Evolutionary conservation across 1,140 invertebrate species (phyloP).

Genomic region (Glossosoma conforme): DNA sequence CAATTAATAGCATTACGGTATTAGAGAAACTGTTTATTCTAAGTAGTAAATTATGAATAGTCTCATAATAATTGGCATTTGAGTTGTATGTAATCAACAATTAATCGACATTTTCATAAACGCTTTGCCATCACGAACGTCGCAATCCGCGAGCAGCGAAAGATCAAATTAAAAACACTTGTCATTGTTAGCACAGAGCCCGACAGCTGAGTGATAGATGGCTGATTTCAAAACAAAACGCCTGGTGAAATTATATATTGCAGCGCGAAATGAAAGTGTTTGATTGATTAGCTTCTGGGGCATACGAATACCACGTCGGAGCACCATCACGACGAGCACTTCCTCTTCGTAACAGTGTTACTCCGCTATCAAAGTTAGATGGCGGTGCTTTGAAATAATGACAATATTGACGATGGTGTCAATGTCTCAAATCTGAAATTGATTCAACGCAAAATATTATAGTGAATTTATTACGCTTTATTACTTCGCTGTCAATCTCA

Average conservation of each 20-base stretch:
- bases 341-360: background rate
- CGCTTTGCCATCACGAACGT: no score
- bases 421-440: background rate
- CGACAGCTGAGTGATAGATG: conserved; percentile 22
- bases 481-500: no score
- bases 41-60: no score
- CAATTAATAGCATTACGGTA: no score
- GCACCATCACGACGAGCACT: background rate
- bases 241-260: conserved; percentile 16
- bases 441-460: no score
- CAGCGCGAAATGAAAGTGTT: conserved; percentile 19
- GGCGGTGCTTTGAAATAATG: background rate
- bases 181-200: conserved; percentile 22
- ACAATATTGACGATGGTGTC: background rate
- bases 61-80: no score
- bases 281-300: conserved; percentile 23
- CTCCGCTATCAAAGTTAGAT: background rate
- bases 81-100: no score
- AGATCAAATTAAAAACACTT: conserved; percentile 22
- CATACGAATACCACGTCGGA: background rate
- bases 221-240: conserved; percentile 22
- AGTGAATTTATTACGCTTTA: no score
- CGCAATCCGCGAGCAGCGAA: no score
- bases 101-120: no score
- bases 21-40: no score